phyloP scores from a whole-genome alignment of 2,888 invertebrate species.

The Deroplatys truncata region DNA sequence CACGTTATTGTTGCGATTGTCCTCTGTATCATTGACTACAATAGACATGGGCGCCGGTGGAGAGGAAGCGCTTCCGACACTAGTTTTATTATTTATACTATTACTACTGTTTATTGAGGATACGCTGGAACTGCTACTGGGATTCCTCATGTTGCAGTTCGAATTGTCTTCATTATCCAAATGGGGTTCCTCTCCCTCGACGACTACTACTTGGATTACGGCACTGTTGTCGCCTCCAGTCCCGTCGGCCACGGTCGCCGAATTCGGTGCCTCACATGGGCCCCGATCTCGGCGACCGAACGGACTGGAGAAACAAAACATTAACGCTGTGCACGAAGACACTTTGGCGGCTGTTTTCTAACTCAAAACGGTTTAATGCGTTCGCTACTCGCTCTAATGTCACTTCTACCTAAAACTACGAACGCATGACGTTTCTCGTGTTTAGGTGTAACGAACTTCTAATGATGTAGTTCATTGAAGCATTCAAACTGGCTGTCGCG shows the following conservation, averaged over 20 bases:
- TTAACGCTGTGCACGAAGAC: conserved; percentile 31
- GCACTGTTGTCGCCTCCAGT: conserved; percentile 12
- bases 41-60: conserved; percentile 23
- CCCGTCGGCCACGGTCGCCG: conserved; percentile 49
- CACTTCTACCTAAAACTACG: not conserved
- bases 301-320: conserved; percentile 47
- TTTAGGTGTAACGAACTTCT: not conserved
- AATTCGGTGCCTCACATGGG: conserved; percentile 46
- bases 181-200: conserved; percentile 22
- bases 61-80: conserved; percentile 1
- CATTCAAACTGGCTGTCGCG: not conserved
- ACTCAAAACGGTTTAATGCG: not conserved
- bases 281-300: conserved; percentile 49
- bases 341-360: conserved; percentile 11
- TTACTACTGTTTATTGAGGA: not conserved
- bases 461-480: not conserved
- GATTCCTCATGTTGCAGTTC: not conserved
- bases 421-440: not conserved
- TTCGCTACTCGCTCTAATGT: not conserved
- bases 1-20: not conserved
- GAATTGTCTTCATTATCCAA: not conserved
- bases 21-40: not conserved
- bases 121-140: not conserved
- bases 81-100: not conserved
- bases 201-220: not conserved